Conservation (phyloP, 2,797 vertebrate genomes). For the Karalla daura region DNA sequence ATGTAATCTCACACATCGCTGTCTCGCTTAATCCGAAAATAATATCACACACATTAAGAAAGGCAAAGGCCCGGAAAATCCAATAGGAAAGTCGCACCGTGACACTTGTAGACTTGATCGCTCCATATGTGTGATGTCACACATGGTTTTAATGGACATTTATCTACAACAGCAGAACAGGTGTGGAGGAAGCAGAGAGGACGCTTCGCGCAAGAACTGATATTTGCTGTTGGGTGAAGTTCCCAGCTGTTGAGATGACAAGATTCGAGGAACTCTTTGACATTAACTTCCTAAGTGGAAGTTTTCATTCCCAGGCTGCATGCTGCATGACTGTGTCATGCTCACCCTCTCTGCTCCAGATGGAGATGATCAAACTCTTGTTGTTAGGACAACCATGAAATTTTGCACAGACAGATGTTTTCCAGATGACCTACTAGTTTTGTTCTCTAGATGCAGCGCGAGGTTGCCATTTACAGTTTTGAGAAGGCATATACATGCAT, state of each 20-base stretch:
- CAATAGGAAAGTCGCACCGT: conserved; percentile 74
- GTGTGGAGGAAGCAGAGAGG: conserved; percentile 6
- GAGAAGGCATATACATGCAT: neutral
- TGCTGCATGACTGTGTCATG: neutral
- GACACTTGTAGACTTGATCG: conserved; percentile 47
- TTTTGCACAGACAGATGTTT: neutral
- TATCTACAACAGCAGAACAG: conserved; percentile 41
- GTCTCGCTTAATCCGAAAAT: conserved; percentile 78
- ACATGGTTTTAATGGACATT: conserved; percentile 47
- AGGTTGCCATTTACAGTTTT: neutral
- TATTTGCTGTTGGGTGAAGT: neutral
- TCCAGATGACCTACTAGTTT: neutral
- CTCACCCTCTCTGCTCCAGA: neutral
- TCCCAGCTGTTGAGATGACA: neutral
- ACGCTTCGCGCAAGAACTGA: neutral
- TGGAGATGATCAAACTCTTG: neutral
- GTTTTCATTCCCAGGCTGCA: neutral
- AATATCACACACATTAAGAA: conserved; percentile 77
- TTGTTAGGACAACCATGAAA: neutral
- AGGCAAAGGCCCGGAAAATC: conserved; percentile 77
- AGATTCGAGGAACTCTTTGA: neutral
- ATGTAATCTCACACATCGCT: conserved; percentile 79
- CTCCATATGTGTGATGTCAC: conserved; percentile 62
- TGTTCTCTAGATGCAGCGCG: neutral
- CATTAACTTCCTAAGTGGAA: neutral